Evolutionary conservation across 2,888 invertebrate genomes (phyloP).

Genomic region (Mantis religiosa): DNA sequence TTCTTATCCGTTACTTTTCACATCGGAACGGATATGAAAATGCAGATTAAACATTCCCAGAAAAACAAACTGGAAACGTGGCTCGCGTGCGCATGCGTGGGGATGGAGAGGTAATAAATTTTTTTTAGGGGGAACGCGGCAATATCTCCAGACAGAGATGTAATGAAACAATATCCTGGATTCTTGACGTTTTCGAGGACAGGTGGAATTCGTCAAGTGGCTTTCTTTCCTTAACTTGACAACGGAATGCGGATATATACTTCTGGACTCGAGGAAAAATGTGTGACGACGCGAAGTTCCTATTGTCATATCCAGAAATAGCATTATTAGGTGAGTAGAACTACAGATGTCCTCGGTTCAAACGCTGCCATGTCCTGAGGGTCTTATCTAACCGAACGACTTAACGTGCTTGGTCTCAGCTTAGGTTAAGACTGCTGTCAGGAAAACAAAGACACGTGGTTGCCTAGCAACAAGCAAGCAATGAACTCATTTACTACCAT

Average conservation of each 20-base stretch:
- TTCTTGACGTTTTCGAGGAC: background rate
- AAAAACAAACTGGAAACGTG: background rate
- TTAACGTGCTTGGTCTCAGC: too few relatives aligned
- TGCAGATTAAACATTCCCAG: background rate
- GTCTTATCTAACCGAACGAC: too few relatives aligned
- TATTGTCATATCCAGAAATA: too few relatives aligned
- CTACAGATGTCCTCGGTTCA: too few relatives aligned
- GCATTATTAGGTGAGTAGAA: too few relatives aligned
- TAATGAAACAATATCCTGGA: conserved; percentile 2
- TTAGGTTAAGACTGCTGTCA: too few relatives aligned
- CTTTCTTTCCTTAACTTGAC: background rate
- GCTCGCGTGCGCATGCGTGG: background rate
- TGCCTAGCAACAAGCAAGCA: too few relatives aligned
- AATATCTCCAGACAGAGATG: background rate
- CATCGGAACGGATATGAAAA: background rate
- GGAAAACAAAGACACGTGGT: too few relatives aligned
- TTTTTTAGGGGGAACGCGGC: background rate
- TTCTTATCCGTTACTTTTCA: background rate
- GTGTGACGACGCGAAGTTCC: too few relatives aligned
- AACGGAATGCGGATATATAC: background rate
- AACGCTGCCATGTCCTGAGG: too few relatives aligned
- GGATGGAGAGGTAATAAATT: background rate
- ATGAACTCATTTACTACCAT: too few relatives aligned
- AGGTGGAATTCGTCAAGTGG: background rate
- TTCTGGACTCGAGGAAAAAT: too few relatives aligned